Evolutionary conservation across 2,888 invertebrate species (phyloP), one percentile per base, ranked within the genome.

Genomic region (Acrobasis repandana): DNA sequence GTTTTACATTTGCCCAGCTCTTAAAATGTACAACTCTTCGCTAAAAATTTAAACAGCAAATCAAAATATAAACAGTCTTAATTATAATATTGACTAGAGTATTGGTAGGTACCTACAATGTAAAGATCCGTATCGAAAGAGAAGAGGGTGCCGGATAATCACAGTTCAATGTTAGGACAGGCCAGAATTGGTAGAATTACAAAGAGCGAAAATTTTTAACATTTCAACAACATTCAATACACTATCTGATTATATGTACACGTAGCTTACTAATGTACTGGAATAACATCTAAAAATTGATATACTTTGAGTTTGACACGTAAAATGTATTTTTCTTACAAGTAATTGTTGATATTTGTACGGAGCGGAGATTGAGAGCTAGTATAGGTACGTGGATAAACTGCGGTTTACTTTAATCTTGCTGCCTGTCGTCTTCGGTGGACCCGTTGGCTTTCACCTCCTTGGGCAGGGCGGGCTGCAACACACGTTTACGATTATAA

Each of bases 1-100:
- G 82, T 85, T 85, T 77, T 87, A 90, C 91, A 90, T 90, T 90
- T 87, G 72, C 90, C 90, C 91, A 91, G 91, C 91, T 91, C 85
- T 72, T 66, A 76, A 87, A 90, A 90, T 89, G 88, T 89, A 89
- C 68, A 88, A 88, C 82, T 80, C 81, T 85, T 89, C 86, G 83
- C 86, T 65, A 66, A 67, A 74, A 62, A 65, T 60, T 63, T 69
- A 64, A 60, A 66, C 62, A 71, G 63, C 43, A 68, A 77, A 66
- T 63, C 65, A 67, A 75, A 70, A 64, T 67, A 67, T 63, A 73
- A 63, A 80, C 82, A 82, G 81, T 79, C 83, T 85, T 80, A 79
- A 77, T 68, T 58, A 72, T 67, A 75, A 72, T 74, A 80, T 74
- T 79, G 76, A 83, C 80, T 80, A 82, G 76, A 77, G 64, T 66